Evolutionary conservation across 2,113 vertebrate species (phyloP).

Genomic region (Xiphorhynchus elegans): DNA sequence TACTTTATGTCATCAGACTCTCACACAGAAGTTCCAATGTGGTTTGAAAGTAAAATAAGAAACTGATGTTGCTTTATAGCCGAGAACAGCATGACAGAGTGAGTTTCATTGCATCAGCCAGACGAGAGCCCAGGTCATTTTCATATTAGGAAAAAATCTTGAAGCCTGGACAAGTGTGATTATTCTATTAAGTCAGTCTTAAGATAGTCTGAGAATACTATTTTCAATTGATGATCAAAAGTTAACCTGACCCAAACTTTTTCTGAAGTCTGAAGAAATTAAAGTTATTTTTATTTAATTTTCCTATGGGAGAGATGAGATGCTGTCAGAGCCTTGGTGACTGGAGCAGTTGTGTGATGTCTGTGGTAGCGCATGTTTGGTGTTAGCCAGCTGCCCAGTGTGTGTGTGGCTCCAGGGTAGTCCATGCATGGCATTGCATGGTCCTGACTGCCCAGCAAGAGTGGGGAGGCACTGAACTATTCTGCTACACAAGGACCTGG

Average conservation of each 20-base stretch:
- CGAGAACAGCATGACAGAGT: neutral
- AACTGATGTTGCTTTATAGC: constrained; percentile 9
- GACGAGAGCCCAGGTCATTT: neutral
- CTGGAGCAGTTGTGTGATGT: neutral
- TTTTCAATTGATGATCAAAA: neutral
- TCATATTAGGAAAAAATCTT: neutral
- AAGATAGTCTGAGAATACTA: neutral
- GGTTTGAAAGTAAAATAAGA: constrained; percentile 46
- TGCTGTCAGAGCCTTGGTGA: accelerated
- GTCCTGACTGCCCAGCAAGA: neutral
- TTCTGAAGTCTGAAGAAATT: neutral
- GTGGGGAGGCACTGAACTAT: neutral
- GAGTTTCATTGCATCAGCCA: neutral
- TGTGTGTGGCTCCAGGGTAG: neutral
- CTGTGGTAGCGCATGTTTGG: neutral
- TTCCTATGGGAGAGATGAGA: neutral
- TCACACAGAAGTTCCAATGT: neutral
- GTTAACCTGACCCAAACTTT: neutral
- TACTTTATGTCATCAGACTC: constrained; percentile 48
- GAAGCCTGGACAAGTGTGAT: neutral
- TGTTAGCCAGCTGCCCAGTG: neutral
- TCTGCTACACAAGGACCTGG: neutral
- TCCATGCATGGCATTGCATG: accelerated
- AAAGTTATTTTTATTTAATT: neutral
- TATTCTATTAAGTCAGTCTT: neutral